Conservation (phyloP, 2,888 invertebrate genomes). For the Conomelus anceps region DNA sequence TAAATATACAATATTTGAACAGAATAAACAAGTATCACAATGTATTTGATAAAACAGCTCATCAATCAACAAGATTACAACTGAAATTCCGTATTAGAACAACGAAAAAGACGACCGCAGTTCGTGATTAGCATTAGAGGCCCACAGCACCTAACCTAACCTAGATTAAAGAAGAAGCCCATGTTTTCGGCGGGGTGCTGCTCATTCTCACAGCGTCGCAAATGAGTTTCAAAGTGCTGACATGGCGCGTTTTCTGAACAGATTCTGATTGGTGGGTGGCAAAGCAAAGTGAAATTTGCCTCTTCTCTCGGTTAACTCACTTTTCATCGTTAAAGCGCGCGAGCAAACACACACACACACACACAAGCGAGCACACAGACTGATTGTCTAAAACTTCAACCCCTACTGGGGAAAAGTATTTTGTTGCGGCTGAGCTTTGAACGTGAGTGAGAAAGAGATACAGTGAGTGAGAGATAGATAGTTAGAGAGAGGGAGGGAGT, state of each 20-base stretch:
- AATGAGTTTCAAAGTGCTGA: not conserved
- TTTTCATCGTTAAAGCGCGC: not conserved
- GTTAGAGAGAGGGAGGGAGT: not conserved
- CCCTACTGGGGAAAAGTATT: not conserved
- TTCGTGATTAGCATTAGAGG: not conserved
- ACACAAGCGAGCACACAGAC: not conserved
- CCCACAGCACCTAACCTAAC: not conserved
- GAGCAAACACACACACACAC: not conserved
- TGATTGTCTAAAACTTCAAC: not conserved
- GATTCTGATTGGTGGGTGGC: not conserved
- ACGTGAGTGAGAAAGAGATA: not conserved
- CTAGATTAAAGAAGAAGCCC: not conserved
- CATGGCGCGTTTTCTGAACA: not conserved
- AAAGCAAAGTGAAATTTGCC: not conserved
- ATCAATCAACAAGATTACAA: not conserved
- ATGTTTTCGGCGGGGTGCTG: not conserved
- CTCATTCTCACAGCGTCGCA: too few species aligned
- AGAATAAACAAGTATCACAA: too few species aligned
- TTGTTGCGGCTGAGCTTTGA: not conserved
- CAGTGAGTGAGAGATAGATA: too few species aligned
- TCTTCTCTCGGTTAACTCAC: not conserved
- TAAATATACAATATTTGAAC: too few species aligned
- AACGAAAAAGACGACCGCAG: too few species aligned
- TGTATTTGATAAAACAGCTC: too few species aligned
- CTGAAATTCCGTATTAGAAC: not conserved